Evolutionary conservation across 1,140 invertebrate genomes (phyloP), one percentile per base, ranked within the genome.

Genomic region (Cydia strobilella): DNA sequence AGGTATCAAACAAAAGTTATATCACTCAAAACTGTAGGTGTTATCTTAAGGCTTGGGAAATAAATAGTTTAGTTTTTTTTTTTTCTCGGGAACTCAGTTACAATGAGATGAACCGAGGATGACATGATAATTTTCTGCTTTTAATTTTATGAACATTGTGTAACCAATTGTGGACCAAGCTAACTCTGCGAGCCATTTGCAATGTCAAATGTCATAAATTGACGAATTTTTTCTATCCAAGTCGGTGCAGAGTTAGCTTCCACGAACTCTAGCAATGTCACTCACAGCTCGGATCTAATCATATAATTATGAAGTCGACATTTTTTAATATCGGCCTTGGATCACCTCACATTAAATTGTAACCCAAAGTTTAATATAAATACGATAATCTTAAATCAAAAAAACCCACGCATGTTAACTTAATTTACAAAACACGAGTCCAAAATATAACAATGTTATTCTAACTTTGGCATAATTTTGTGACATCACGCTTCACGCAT

Each of bases 381-480:
- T 51, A 51, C 54, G 20, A 59, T 59, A 59, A 54, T 59, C 54
- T 59, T 59, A 59, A 23, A 59, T 59, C 5, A 20, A 59, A 23
- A 23, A 59, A 20, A n/a, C 20, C 18, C 54, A 23, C 54, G 20
- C 54, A 10, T 59, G 18, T 59, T 23, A 59, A 59, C 20, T 23
- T 69, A 69, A 35, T 35, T 69, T 69, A 69, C 65, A 69, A 69
- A 69, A 69, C 63, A 69, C 65, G 65, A 69, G 65, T 69, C 65
- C 65, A 35, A 69, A 69, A 69, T 69, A 73, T 63, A 78, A 75
- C 77, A 73, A 77, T 79, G 74, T 82, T 79, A 85, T 79, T 74
- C 82, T 88, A 88, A 80, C 86, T 89, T 89, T 89, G 86, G 87
- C 84, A 84, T 85, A 83, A 76, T 80, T 82, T 87, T 87, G 85